Conservation (phyloP, 1,140 invertebrate species). For the Pollicipes pollicipes region DNA sequence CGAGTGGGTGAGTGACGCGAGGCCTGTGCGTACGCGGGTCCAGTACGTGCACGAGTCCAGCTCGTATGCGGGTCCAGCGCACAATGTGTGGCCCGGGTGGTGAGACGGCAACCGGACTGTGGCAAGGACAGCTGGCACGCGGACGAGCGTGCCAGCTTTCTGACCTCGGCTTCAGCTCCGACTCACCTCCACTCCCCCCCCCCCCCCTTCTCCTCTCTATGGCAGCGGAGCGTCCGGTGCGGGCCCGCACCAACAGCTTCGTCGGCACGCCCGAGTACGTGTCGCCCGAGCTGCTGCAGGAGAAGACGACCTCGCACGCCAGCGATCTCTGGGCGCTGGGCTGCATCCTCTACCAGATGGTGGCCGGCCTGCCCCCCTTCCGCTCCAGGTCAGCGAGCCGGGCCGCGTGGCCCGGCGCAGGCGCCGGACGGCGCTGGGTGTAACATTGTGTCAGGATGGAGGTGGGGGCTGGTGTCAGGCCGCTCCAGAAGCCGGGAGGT, state of each 20-base stretch:
- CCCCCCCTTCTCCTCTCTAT: background rate
- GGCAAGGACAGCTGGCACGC: background rate
- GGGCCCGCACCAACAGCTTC: conserved; percentile 54
- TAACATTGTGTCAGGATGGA: conserved; percentile 5
- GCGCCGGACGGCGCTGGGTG: no score
- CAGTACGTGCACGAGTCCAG: no score
- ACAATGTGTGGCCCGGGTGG: no score
- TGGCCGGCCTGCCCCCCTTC: conserved; percentile 82
- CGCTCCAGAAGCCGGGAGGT: no score
- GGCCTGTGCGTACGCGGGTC: no score
- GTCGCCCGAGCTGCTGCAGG: conserved; percentile 80
- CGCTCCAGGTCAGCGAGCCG: conserved; percentile 46
- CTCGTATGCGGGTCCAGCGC: no score
- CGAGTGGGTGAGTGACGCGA: no score
- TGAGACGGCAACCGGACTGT: background rate
- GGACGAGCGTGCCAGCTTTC: background rate
- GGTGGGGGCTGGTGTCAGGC: no score
- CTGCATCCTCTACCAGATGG: conserved; percentile 93
- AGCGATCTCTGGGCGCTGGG: conserved; percentile 97
- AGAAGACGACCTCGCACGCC: conserved; percentile 54
- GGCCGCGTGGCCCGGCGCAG: no score
- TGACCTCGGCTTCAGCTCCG: no score
- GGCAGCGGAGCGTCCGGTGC: conserved; percentile 10
- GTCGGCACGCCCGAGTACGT: conserved; percentile 99
- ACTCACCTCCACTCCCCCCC: background rate